Percentiles rank a stretch among this genome's conserved stretches.
Conservation (phyloP, 2,113 vertebrate species). For the Pagrus major region DNA sequence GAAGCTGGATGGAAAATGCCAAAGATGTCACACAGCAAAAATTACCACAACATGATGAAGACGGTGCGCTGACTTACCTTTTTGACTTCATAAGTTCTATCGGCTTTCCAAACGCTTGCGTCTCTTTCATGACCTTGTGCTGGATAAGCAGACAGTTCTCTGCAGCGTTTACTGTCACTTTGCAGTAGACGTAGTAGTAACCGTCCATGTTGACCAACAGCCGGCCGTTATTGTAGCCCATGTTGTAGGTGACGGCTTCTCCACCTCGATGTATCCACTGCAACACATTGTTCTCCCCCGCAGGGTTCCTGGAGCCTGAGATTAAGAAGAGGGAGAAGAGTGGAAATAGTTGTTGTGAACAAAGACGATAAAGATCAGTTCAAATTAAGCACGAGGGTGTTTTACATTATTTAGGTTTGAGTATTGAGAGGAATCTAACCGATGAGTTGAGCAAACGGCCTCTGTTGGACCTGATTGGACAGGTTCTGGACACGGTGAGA, state of each 20-base stretch:
- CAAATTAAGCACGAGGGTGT: neutral
- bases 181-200: conserved; percentile 82
- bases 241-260: conserved; percentile 14
- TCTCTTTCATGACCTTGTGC: conserved; percentile 70
- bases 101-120: conserved; percentile 31
- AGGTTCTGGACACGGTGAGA: conserved; percentile 18
- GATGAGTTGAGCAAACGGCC: conserved; percentile 71
- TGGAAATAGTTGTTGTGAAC: neutral
- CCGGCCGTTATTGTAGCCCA: conserved; percentile 56
- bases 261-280: conserved; percentile 47
- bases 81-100: conserved; percentile 75
- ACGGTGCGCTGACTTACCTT: conserved; percentile 54
- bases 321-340: neutral
- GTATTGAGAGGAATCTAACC: conserved; percentile 42
- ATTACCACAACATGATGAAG: neutral
- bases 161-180: conserved; percentile 61
- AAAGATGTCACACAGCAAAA: conserved; percentile 2
- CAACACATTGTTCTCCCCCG: neutral
- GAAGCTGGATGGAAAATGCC: conserved; percentile 34
- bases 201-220: conserved; percentile 63
- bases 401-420: neutral
- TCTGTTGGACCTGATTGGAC: conserved; percentile 12
- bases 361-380: neutral
- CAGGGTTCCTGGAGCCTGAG: neutral
- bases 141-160: conserved; percentile 53